Evolutionary conservation across 2,797 vertebrate species (phyloP).

Genomic region (Hephaestus fuliginosus): DNA sequence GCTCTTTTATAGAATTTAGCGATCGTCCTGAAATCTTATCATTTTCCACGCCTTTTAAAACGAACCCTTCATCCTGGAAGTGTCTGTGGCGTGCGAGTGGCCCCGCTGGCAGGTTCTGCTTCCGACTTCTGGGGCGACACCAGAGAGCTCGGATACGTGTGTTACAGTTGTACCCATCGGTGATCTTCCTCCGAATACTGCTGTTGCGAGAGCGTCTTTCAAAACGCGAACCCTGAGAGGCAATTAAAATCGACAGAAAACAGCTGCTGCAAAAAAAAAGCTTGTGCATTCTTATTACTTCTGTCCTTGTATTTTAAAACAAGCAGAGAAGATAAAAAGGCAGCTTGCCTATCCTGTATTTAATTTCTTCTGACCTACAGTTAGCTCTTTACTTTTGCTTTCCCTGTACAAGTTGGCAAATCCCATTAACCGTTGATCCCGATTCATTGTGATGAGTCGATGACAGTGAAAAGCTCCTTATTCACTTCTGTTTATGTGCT

Average conservation of each 20-base stretch:
- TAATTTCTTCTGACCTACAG: slow-evolving; percentile 16
- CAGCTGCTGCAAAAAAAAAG: not conserved
- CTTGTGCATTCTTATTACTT: not conserved
- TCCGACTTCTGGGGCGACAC: not conserved
- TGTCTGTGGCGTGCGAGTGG: not conserved
- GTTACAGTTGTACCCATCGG: not conserved
- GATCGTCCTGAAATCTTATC: slow-evolving; percentile 46
- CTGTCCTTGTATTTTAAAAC: slow-evolving; percentile 12
- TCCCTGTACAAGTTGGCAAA: not conserved
- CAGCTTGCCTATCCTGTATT: not conserved
- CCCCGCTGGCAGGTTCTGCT: slow-evolving; percentile 5
- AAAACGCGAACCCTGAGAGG: slow-evolving; percentile 11
- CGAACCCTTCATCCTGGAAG: slow-evolving; percentile 25
- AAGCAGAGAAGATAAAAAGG: not conserved
- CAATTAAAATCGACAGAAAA: slow-evolving; percentile 18
- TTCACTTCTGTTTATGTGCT: not conserved
- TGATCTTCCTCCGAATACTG: not conserved
- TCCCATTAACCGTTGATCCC: slow-evolving; percentile 26
- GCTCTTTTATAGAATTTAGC: slow-evolving; percentile 37
- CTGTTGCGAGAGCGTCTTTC: not conserved
- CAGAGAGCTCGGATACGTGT: not conserved
- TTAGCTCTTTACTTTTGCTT: slow-evolving; percentile 4
- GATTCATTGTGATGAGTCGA: not conserved
- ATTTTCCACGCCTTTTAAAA: slow-evolving; percentile 36
- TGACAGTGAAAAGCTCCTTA: not conserved